Evolutionary conservation across 2,113 vertebrate genomes (phyloP).

Genomic region (Conger conger): DNA sequence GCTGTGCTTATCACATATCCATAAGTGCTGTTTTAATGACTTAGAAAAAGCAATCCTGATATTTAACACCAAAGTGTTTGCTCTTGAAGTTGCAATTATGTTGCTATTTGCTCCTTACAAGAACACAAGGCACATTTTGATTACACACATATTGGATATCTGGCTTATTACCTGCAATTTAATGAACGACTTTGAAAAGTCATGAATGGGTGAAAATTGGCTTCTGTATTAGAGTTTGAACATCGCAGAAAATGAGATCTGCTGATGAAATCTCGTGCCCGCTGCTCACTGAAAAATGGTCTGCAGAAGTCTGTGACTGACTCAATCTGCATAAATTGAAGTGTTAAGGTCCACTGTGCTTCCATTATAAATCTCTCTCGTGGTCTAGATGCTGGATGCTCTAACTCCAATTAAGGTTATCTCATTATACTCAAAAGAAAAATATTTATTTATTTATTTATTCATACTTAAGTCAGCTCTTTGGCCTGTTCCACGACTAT

Average conservation of each 20-base stretch:
- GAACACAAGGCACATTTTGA: slow-evolving; percentile 2
- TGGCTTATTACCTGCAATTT: slow-evolving; percentile 1
- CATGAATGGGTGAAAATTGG: not conserved
- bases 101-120: slow-evolving; percentile 13
- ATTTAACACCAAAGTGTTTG: slow-evolving; percentile 14
- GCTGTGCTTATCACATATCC: not conserved
- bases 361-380: not conserved
- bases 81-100: not conserved
- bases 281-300: not conserved
- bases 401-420: not conserved
- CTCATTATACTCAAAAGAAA: too few relatives aligned
- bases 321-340: not conserved
- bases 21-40: slow-evolving; percentile 3
- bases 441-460: not conserved
- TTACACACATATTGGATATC: not conserved
- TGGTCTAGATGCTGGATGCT: not conserved
- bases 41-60: slow-evolving; percentile 1
- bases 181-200: not conserved
- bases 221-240: slow-evolving; percentile 9
- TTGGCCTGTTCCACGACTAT: not conserved
- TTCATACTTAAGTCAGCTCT: not conserved
- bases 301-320: not conserved
- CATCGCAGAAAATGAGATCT: not conserved
- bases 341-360: slow-evolving; percentile 1
- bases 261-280: not conserved